Evolutionary conservation across 2,797 vertebrate genomes (phyloP).

Genomic region (Linurgus olivaceus): DNA sequence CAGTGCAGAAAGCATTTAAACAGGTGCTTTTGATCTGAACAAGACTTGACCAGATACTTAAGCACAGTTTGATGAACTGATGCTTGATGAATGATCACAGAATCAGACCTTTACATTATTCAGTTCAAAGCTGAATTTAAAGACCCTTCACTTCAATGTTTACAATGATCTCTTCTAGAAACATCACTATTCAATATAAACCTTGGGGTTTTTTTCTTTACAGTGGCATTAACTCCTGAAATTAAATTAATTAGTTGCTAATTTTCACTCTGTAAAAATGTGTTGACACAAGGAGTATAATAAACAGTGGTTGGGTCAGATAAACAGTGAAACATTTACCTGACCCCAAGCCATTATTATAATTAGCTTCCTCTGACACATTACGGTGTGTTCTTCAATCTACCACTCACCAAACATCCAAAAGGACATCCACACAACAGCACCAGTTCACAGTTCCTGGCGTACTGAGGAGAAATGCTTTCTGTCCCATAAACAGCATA

Average conservation of each 20-base stretch:
- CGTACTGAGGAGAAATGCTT: background rate
- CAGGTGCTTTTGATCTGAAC: conserved; percentile 14
- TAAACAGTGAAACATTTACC: conserved; percentile 33
- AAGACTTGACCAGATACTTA: conserved; percentile 25
- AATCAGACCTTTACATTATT: conserved; percentile 8
- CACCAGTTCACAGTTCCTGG: background rate
- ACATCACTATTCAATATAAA: background rate
- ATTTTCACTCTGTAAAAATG: conserved; percentile 48
- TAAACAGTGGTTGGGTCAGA: conserved; percentile 41
- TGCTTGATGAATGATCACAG: background rate
- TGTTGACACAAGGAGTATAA: conserved; percentile 31
- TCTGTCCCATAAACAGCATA: background rate
- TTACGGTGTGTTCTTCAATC: background rate
- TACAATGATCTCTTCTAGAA: background rate
- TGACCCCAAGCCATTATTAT: conserved; percentile 30
- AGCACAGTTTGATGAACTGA: conserved; percentile 9
- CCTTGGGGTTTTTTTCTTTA: background rate
- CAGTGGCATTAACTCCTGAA: conserved; percentile 21
- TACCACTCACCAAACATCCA: background rate
- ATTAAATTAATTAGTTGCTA: conserved; percentile 63
- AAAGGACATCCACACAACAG: background rate
- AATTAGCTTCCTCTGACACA: conserved; percentile 30
- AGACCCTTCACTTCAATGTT: background rate
- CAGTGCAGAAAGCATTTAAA: conserved; percentile 12
- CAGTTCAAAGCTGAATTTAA: conserved; percentile 1